Evolutionary conservation across 1,140 invertebrate genomes (phyloP), one percentile per base, ranked within the genome.

Genomic region (Holotrichia oblita): DNA sequence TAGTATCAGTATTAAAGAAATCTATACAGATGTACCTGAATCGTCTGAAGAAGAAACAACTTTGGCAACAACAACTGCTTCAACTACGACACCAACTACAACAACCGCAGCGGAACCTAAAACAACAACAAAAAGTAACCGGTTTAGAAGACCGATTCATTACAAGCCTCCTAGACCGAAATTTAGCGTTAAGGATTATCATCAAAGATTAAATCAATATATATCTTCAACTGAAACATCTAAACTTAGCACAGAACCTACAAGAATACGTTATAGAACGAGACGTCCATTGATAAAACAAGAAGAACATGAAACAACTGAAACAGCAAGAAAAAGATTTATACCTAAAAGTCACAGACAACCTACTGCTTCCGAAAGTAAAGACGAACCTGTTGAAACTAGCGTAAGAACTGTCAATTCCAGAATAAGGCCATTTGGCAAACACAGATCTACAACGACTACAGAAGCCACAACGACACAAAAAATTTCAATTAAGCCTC

Each of bases 181-280:
- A 83, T 91, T 91, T 80, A 91, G 89, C 80, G 89, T 91, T 6
- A 91, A 91, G 85, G 90, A 91, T 82, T 91, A 91, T 75, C 88
- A 89, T 82, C 85, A 87, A 78, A 80, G 83, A 79, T 79, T 84
- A 22, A 90, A 86, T 83, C 85, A 85, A 79, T 83, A 84, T 48
- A 88, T 88, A 4, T 89, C 90, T 9, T 90, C 90, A 17, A 88
- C 88, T 44, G 80, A 85, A 40, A 88, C 89, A 41, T 86, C 89
- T 78, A 88, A 87, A 80, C 79, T 87, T 4, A 82, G 59, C 41
- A 80, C 81, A 4, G 87, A 89, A 79, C 83, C 84, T 69, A 82
- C 81, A 22, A 72, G 81, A 40, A 80, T 80, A 17, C 80, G 76
- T 10, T 61, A 80, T 44, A 59, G 81, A 9, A 74, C 77, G 2